These are phyloP conservation scores for Dryobates pubescens DNA, from an alignment of 2,797 vertebrate genomes.

Conservation along the genomic window DNA sequence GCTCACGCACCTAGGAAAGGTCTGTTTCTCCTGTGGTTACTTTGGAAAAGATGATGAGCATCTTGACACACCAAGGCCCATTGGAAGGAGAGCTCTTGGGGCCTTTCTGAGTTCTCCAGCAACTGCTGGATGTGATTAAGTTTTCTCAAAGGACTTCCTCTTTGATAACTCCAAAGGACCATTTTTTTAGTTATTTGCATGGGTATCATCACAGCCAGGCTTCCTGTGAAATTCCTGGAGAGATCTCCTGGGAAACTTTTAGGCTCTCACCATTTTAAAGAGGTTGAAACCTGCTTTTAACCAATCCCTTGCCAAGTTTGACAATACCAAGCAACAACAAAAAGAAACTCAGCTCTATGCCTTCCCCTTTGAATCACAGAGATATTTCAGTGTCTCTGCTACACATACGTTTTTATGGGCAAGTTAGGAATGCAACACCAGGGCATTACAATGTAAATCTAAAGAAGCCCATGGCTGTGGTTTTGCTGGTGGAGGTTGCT, in stretches of 20 bases:
- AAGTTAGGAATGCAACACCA: not conserved
- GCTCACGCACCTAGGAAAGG: not conserved
- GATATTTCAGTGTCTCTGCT: not conserved
- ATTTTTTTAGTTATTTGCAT: not conserved
- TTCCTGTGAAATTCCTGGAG: not conserved
- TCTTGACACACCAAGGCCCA: not conserved
- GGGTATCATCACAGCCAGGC: not conserved
- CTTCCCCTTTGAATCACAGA: not conserved
- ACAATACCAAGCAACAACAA: not conserved
- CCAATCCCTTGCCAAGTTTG: not conserved
- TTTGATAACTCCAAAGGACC: not conserved
- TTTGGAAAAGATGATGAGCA: not conserved
- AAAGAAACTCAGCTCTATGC: not conserved
- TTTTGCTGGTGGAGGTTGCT: not conserved
- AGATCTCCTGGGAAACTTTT: not conserved
- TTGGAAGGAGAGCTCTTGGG: not conserved
- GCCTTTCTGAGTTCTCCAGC: not conserved
- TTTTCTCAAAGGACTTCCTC: not conserved
- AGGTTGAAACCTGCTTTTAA: not conserved
- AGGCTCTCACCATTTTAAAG: not conserved
- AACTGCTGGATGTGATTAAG: not conserved
- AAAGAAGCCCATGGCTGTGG: not conserved
- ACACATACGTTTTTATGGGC: rapidly evolving
- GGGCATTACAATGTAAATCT: not conserved
- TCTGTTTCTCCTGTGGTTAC: not conserved